Conservation (phyloP, 2,113 vertebrate genomes). For the Perognathus longimembris region DNA sequence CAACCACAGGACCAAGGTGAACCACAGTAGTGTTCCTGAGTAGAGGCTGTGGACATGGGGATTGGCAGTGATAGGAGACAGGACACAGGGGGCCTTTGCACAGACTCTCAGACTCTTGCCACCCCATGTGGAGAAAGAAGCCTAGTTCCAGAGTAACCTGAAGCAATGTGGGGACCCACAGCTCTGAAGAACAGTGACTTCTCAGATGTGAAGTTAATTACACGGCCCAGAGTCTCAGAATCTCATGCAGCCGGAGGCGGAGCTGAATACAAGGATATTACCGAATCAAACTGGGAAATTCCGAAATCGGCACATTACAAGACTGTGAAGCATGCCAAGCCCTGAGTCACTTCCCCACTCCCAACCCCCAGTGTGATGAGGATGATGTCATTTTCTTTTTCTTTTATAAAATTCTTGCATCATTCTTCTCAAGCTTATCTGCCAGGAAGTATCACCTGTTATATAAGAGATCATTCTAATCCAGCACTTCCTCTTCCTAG, state of each 20-base stretch:
- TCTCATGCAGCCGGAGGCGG: slow-evolving; percentile 43
- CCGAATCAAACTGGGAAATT: slow-evolving; percentile 47
- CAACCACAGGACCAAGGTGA: slow-evolving; percentile 38
- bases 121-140: slow-evolving; percentile 4
- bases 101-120: slow-evolving; percentile 41
- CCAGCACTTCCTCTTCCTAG: background rate
- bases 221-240: slow-evolving; percentile 1
- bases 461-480: background rate
- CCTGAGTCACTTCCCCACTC: too few relatives aligned
- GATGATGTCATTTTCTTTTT: background rate
- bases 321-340: accelerated
- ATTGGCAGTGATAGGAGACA: background rate
- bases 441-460: too few relatives aligned
- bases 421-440: background rate
- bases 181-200: slow-evolving; percentile 70
- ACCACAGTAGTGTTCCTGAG: accelerated
- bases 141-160: slow-evolving; percentile 49
- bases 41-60: accelerated
- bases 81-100: slow-evolving; percentile 17
- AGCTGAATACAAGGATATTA: slow-evolving; percentile 1
- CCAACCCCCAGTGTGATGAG: accelerated
- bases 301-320: slow-evolving; percentile 20
- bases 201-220: slow-evolving; percentile 81
- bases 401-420: background rate
- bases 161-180: slow-evolving; percentile 42